Conservation (phyloP, 2,113 vertebrate genomes). For the Bubo scandiacus region DNA sequence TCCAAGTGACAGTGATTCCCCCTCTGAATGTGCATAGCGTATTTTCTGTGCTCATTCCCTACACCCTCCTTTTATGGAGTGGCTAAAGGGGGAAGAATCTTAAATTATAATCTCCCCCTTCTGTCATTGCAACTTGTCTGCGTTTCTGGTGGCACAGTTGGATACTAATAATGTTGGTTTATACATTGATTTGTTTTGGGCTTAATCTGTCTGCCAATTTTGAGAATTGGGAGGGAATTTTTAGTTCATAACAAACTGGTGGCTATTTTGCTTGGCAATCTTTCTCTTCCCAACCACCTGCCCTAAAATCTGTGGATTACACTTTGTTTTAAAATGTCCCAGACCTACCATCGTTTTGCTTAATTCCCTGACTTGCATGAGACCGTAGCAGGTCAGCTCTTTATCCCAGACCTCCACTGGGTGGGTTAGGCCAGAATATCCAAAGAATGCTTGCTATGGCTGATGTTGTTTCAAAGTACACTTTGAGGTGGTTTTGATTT, state of each 20-base stretch:
- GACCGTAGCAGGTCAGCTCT: neutral
- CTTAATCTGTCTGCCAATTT: neutral
- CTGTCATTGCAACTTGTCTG: neutral
- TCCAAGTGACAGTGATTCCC: neutral
- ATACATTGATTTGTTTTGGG: neutral
- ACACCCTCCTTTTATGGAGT: neutral
- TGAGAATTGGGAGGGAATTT: neutral
- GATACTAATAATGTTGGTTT: neutral
- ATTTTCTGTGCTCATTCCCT: neutral
- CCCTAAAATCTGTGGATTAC: neutral
- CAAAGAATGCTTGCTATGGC: neutral
- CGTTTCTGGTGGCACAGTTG: neutral
- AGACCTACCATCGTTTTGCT: neutral
- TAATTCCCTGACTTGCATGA: neutral
- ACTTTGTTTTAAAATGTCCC: neutral
- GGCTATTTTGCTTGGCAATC: conserved; percentile 5
- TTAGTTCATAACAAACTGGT: neutral
- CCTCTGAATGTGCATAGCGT: fast-evolving
- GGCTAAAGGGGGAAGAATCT: neutral
- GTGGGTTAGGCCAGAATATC: neutral
- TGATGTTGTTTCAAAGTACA: neutral
- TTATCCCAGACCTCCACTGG: neutral
- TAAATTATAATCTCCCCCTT: neutral
- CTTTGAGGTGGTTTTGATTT: neutral
- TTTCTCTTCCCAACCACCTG: neutral